Evolutionary conservation across 37 sponge, comb jelly and placozoan species (phyloP), one percentile per base, ranked within the genome.

Genomic region (Chondrilla cf. caribensis): DNA sequence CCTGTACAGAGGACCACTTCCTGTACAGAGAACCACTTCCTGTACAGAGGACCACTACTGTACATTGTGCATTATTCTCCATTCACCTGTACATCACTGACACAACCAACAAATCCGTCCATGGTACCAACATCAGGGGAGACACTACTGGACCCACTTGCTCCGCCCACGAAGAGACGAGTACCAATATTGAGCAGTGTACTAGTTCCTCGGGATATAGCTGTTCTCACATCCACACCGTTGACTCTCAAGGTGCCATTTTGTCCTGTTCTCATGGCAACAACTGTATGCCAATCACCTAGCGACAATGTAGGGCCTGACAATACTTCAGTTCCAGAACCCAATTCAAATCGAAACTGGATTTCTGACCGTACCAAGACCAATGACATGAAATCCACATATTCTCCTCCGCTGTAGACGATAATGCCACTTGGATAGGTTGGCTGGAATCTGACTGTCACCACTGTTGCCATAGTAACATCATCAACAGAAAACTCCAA

Each of bases 71-170:
- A n/a, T n/a, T n/a, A n/a, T n/a, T n/a, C n/a, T n/a, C n/a, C n/a
- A 1, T 84, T 47, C 66, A 88, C 88, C 80, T 59, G 47, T 22
- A 85, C 18, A 32, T 58, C 22, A 35, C 25, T 36, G 22, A 91
- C 55, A 70, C 92, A 91, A 22, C 92, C 92, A 60, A 36, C 43
- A 22, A 83, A 85, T 22, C 92, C 92, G 15, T 84, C 77, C 2
- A 40, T 64, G 39, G 67, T 39, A 3, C 83, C 82, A 18, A 60
- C 76, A 33, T 38, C 33, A 6, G 66, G 60, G 19, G 86, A 87
- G 2, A 85, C 55, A 2, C 51, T 25, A 0, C 47, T 66, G 38
- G 58, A 82, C 21, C 81, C 80, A 0, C 11, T 38, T 15, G 87
- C 82, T 38, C 92, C 92, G 14, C 91, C 91, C 22, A 91, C 26